Base-by-base conservation (phyloP, 2,888 invertebrate species). In the Agrochola circellaris region DNA sequence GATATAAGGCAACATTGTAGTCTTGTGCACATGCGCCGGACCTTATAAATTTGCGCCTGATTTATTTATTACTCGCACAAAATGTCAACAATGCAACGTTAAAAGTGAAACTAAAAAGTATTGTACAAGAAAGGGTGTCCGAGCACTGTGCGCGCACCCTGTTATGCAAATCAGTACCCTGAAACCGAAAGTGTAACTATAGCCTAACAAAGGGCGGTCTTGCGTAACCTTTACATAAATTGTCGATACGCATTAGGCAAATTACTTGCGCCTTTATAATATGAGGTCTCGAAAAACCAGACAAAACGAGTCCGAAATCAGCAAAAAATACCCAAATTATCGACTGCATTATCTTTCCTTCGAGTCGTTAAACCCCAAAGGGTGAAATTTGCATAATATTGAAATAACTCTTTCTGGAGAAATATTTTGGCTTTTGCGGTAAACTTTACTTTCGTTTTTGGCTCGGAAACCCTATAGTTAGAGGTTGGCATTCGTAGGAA, bases 111-210 rank as follows among this genome's bases (percentile, higher is more conserved):
- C 95, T 94, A 91, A 83, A 94, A 95, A 94, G 93, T 92, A 94
- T 95, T 95, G 85, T 92, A 89, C 92, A 90, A 87, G 89, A 94
- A 95, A 94, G 95, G 95, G 95, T 94, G 93, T 91, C 92, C 92
- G 89, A 89, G 92, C 88, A 93, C 96, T 96, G 95, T 96, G 83
- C 84, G 73, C 87, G 87, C 88, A 91, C 93, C 95, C 95, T 93
- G 93, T 96, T 96, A 96, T 96, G 96, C 95, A 95, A 96, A 96
- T 96, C 88, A 94, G 92, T 96, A 94, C 94, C 87, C 95, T 96
- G 96, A 96, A 96, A 96, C 95, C 94, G 96, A 96, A 95, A 96
- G 96, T 95, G 93, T 91, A 91, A 83, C 88, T 87, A 77, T 87
- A 81, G 75, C 67, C 80, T 83, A 87, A 95, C 95, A 95, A 95